Base-by-base conservation (phyloP, 2,888 invertebrate genomes). In the Drosophila paranaensis region DNA sequence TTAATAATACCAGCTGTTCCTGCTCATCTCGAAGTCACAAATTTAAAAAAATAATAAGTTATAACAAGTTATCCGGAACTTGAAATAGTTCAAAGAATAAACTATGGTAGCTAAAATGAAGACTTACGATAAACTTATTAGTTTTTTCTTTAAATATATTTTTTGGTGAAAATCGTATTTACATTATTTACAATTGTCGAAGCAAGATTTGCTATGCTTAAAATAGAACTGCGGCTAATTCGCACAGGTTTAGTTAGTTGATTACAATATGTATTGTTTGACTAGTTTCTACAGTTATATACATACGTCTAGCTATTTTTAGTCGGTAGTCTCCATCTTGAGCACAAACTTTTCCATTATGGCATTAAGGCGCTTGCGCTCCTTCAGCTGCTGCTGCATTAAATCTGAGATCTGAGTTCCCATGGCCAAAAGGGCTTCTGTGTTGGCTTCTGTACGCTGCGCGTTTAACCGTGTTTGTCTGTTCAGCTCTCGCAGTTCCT, bases 301-400 rank as follows among this genome's bases (percentile, higher is more conserved):
- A 37, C 13, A 46, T n/a, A 16, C 20, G 6, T 16, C 8, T 27
- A 25, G 10, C 10, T 58, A 39, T n/a, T 35, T 39, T 30, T 77
- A 83, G 33, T 84, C 80, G 42, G 71, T 60, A 14, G 85, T 73
- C 67, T 83, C 88, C 88, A 83, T 83, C 62, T 83, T 83, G 1
- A 78, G 71, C 16, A 87, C 82, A 56, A 83, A 87, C 46, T 83
- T 83, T 50, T 83, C 83, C 80, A 83, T 87, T 35, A 83, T 74
- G 1, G 68, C 68, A 60, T 87, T 87, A n/a, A 87, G 78, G 3
- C 83, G 78, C 43, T 82, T 83, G 14, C 85, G 85, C 16, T 83
- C 83, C 11, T 78, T 87, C 0, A 87, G 37, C 30, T 83, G 88
- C 35, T 84, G 85, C 30, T 84, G 88, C 88, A 83, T 84, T 27